phyloP scores from a whole-genome alignment of 1,140 invertebrate genomes.

The Drosophila parabipectinata region DNA sequence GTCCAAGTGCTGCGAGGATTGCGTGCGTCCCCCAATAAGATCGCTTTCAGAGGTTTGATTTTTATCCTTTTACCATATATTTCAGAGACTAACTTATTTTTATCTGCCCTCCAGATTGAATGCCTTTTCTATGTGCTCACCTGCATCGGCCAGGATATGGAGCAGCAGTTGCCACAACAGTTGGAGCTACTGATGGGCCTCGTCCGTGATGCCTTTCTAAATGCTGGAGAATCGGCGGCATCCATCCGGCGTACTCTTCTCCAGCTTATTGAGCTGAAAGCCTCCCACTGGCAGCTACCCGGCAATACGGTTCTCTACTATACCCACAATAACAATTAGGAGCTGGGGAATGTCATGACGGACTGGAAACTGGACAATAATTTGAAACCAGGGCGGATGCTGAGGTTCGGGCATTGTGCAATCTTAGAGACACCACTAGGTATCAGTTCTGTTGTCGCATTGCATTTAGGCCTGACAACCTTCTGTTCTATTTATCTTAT shows the following conservation, averaged over 20 bases:
- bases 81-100: not conserved
- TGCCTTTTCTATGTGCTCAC: constrained; percentile 94
- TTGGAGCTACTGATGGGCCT: constrained; percentile 90
- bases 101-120: constrained; percentile 87
- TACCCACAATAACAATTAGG: constrained; percentile 87
- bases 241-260: constrained; percentile 91
- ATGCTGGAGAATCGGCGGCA: constrained; percentile 87
- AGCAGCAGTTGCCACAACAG: constrained; percentile 91
- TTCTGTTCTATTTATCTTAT: constrained; percentile 67
- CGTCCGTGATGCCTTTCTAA: constrained; percentile 93
- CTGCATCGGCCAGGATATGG: constrained; percentile 93
- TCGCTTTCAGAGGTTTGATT: constrained; percentile 88
- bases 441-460: constrained; percentile 63
- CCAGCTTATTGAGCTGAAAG: constrained; percentile 94
- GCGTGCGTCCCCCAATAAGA: constrained; percentile 90
- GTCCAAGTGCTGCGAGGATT: constrained; percentile 93
- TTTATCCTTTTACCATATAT: not conserved
- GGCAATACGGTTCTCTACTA: constrained; percentile 95
- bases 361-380: not conserved
- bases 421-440: constrained; percentile 55
- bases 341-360: not conserved
- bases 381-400: constrained; percentile 20
- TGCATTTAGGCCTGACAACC: constrained; percentile 74
- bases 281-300: constrained; percentile 94
- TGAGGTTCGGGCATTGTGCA: constrained; percentile 42